Evolutionary conservation across 2,113 vertebrate species (phyloP), one percentile per base, ranked within the genome.

Genomic region (Menura novaehollandiae): DNA sequence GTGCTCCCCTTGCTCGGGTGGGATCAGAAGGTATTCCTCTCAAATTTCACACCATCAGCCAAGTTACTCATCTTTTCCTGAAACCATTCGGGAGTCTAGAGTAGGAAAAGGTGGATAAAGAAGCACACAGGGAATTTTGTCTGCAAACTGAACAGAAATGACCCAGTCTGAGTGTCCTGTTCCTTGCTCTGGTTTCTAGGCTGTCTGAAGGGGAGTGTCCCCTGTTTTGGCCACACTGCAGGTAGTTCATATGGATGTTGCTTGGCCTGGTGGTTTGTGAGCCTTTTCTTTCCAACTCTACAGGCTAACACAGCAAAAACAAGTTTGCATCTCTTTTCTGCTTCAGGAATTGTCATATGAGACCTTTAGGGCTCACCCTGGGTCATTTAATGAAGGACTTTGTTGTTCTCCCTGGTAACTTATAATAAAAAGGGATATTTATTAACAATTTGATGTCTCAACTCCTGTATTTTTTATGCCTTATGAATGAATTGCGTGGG

Each of bases 1-100:
- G 12, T 30, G 13, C n/a, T 66, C 9, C 51, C 55, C 21, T 30
- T 11, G 37, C 51, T 27, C 12, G 27, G 8, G 1, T 16, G 32
- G 10, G 13, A 6, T 37, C 44, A 60, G 35, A 32, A 60, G 67
- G 23, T 30, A 13, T 18, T 75, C 66, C 27, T 46, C 21, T 47
- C 52, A 3, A 62, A 52, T 18, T 16, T 51, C 35, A 15, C 0
- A 0, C 2, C 9, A 11, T 37, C 19, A 21, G 12, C 16, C 47
- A 26, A 15, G 13, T 73, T 15, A 5, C 10, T 59, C 2, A 10
- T 21, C 51, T 69, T 33, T 30, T 62, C 30, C 39, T 59, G 16
- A 35, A 68, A 21, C 8, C 8, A 0, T 30, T 10, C 0, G 0
- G 30, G 27, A 7, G 14, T 10, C 13, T 7, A 9, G 37, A 56